These are phyloP conservation scores for Limanda limanda DNA, from an alignment of 2,113 vertebrate genomes.

Conservation along the genomic window DNA sequence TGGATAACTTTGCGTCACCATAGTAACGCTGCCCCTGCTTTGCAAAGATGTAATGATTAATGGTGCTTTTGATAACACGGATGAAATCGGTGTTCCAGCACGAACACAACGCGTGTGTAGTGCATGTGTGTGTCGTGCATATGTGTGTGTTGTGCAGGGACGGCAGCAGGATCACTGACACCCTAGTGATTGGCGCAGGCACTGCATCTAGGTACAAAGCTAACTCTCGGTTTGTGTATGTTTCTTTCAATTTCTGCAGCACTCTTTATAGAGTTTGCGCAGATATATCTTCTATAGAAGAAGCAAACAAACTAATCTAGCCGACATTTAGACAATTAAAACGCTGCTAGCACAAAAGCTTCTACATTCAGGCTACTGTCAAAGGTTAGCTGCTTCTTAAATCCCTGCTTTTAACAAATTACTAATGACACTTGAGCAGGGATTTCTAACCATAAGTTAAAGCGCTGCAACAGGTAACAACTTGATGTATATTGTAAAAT, in stretches of 20 bases:
- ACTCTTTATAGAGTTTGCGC: background rate
- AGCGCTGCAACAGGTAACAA: background rate
- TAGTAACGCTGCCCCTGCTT: conserved; percentile 72
- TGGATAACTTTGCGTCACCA: conserved; percentile 72
- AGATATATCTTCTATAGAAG: conserved; percentile 4
- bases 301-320: conserved; percentile 10
- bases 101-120: conserved; percentile 22
- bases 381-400: conserved; percentile 4
- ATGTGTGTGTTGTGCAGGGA: background rate
- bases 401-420: conserved; percentile 1
- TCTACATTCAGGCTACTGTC: conserved; percentile 4
- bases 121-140: too few species aligned
- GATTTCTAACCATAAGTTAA: background rate
- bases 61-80: conserved; percentile 72
- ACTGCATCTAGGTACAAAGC: conserved; percentile 13
- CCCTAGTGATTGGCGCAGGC: conserved; percentile 3
- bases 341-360: background rate
- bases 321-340: background rate
- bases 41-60: conserved; percentile 80
- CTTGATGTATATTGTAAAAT: background rate
- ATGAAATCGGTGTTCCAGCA: conserved; percentile 56
- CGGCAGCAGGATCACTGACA: background rate
- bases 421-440: background rate
- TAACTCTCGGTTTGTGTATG: conserved; percentile 9
- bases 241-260: background rate